Base-by-base conservation (phyloP, 2,888 invertebrate genomes). In the Alcis repandata region DNA sequence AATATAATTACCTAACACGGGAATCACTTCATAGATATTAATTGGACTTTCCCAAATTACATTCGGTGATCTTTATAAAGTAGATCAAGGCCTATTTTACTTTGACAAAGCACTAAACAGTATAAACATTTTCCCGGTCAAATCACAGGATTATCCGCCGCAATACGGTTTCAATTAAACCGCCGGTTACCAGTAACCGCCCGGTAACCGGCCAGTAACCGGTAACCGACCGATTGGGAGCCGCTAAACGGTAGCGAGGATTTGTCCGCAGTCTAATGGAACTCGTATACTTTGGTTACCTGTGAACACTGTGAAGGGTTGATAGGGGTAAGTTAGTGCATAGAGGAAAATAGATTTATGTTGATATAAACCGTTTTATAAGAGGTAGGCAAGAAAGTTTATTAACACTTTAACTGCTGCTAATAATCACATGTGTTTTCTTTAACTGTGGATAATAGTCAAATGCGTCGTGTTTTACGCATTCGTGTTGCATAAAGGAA, bases 161-260 rank as follows among this genome's bases (percentile, higher is more conserved):
- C 48, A 48, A 62, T 53, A 53, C 63, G 53, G 48, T 54, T 64
- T 53, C 59, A 63, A 63, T 63, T 59, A 59, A 48, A 59, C 46
- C 58, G 40, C 20, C 10, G 45, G 63, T 52, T 27, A 57, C 51
- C 48, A 46, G 52, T 46, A n/a, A 61, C 61, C 32, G 43, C 32
- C 17, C 32, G 48, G 17, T 49, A n/a, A n/a, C 46, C 58, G 46
- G 40, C 20, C 10, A 38, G 63, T 52, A 19, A 57, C 51, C 48
- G 52, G 52, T 46, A n/a, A 61, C 61, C 32, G 43, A 32, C 17
- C 32, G 48, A 32, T 49, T 11, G 1, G 32, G 46, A 22, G 8
- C 32, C 52, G 54, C 33, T 54, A 49, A 63, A 40, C 20, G 58
- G 32, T 20, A 17, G 43, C n/a, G 32, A 13, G 58, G 58, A 58